phyloP scores from a whole-genome alignment of 2,113 vertebrate genomes.

The Vireo altiloquus region DNA sequence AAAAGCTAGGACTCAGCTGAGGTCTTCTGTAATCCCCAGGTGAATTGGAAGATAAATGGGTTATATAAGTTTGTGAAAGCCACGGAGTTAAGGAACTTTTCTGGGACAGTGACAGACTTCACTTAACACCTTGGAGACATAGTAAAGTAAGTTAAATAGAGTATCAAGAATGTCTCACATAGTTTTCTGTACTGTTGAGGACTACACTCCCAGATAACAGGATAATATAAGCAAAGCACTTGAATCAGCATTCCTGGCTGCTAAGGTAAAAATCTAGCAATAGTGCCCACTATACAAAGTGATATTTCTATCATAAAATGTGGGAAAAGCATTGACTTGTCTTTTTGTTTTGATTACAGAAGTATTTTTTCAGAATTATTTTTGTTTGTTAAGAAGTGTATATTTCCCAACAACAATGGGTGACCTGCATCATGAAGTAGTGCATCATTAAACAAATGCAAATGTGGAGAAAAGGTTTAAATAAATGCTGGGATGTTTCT shows the following conservation, averaged over 20 bases:
- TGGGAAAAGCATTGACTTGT: background rate
- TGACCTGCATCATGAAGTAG: background rate
- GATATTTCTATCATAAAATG: background rate
- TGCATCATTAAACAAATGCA: background rate
- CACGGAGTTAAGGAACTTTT: background rate
- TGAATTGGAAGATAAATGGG: slow-evolving; percentile 1
- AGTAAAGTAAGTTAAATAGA: slow-evolving; percentile 38
- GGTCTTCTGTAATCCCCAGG: background rate
- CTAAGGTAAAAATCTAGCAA: background rate
- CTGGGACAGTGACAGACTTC: slow-evolving; percentile 51
- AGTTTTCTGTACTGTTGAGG: slow-evolving; percentile 3
- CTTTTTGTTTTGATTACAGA: background rate
- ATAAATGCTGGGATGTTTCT: background rate
- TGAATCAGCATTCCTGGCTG: background rate
- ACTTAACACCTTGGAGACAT: slow-evolving; percentile 38
- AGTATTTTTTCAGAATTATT: background rate
- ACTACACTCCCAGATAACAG: background rate
- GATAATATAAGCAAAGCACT: background rate
- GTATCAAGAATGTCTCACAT: slow-evolving; percentile 35
- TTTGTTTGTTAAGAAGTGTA: background rate
- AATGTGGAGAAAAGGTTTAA: background rate
- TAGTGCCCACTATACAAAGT: background rate
- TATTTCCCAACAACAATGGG: background rate
- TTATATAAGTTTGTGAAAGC: slow-evolving; percentile 15
- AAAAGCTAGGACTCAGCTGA: background rate